phyloP scores from a whole-genome alignment of 1,140 invertebrate species.

The Globodera ellingtonae region DNA sequence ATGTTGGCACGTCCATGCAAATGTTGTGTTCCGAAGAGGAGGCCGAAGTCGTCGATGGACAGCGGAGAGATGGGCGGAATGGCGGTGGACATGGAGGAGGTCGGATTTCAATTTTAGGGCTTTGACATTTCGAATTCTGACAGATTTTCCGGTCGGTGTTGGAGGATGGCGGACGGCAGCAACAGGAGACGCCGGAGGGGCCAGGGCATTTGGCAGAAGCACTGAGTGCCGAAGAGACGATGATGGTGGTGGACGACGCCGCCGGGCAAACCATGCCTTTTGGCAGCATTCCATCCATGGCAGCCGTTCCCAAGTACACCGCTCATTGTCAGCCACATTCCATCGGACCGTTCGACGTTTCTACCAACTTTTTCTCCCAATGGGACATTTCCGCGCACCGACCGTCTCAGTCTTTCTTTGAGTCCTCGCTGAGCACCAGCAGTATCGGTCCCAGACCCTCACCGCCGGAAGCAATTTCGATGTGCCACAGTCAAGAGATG shows the following conservation, averaged over 20 bases:
- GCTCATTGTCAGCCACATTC: neutral
- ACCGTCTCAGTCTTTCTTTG: neutral
- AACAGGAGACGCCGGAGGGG: neutral
- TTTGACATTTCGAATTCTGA: neutral
- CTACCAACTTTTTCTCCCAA: neutral
- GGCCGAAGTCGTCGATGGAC: slow-evolving; percentile 4
- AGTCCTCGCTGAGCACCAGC: neutral
- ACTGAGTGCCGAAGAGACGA: neutral
- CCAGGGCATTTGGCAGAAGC: neutral
- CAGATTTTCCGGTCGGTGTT: slow-evolving; percentile 26
- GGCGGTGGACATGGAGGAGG: slow-evolving; percentile 17
- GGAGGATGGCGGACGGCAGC: neutral
- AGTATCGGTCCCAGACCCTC: neutral
- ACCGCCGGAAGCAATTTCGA: neutral
- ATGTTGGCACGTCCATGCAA: neutral
- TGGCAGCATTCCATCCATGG: neutral
- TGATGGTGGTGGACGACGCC: neutral
- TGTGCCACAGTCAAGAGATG: slow-evolving; percentile 19
- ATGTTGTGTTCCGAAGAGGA: neutral
- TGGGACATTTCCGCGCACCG: neutral
- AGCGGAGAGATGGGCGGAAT: neutral
- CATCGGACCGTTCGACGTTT: neutral
- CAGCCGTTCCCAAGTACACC: neutral
- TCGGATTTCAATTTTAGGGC: neutral
- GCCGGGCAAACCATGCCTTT: neutral